These are phyloP conservation scores for Accipiter cooperii DNA, from an alignment of 2,113 vertebrate genomes.

Conservation along the genomic window DNA sequence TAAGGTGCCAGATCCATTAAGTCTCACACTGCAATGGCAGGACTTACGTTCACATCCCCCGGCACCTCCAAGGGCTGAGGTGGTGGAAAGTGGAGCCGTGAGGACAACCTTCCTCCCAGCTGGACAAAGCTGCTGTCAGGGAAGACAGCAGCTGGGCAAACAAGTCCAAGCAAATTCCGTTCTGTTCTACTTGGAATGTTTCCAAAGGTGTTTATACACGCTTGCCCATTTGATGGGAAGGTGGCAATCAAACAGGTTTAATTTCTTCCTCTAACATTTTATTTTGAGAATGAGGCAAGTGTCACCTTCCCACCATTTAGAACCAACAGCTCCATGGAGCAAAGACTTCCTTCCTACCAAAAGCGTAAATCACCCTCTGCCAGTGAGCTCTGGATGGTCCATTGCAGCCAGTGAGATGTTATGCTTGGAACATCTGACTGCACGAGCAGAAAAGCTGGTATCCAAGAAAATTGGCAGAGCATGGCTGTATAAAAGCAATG, in stretches of 20 bases:
- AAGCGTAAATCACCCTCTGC: not conserved
- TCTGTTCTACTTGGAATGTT: not conserved
- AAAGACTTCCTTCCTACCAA: not conserved
- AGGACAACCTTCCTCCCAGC: not conserved
- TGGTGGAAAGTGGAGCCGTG: fast-evolving
- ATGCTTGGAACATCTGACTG: not conserved
- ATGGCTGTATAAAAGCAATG: not conserved
- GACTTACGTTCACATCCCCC: not conserved
- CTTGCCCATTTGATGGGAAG: not conserved
- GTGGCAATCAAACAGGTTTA: not conserved
- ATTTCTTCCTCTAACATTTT: not conserved
- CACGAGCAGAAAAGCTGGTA: not conserved
- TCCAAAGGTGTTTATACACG: not conserved
- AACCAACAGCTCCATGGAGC: not conserved
- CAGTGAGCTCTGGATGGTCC: not conserved
- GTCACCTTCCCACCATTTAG: not conserved
- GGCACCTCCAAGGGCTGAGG: not conserved
- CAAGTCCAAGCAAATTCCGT: not conserved
- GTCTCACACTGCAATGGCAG: not conserved
- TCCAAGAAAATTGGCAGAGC: not conserved
- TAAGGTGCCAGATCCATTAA: not conserved
- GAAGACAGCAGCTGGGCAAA: not conserved
- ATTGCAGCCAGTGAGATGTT: not conserved
- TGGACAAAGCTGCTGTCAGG: not conserved
- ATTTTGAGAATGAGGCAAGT: not conserved